Evolutionary conservation across 2,888 invertebrate genomes (phyloP).

Genomic region (Actias luna): DNA sequence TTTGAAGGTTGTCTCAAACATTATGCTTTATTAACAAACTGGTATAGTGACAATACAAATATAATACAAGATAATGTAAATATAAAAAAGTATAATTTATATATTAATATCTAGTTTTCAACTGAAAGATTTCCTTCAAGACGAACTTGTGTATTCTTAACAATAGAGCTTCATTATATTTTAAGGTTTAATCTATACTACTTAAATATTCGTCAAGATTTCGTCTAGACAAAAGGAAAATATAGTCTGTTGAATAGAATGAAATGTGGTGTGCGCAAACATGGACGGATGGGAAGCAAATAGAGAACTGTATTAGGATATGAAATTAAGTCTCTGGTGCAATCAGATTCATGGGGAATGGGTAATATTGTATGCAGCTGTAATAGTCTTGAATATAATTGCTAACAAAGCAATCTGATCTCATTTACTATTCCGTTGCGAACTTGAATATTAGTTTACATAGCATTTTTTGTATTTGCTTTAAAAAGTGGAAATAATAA

Average conservation of each 20-base stretch:
- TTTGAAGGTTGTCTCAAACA: background rate
- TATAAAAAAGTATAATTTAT: too few species aligned
- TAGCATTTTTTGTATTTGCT: background rate
- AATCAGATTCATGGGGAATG: conserved; percentile 57
- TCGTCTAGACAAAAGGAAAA: conserved; percentile 82
- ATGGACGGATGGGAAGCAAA: conserved; percentile 70
- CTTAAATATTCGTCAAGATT: conserved; percentile 79
- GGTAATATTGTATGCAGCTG: conserved; percentile 37
- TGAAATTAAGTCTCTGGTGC: conserved; percentile 75
- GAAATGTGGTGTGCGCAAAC: conserved; percentile 70
- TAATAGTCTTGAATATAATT: conserved; percentile 25
- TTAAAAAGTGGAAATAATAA: background rate
- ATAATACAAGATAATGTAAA: too few species aligned
- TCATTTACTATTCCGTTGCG: conserved; percentile 29
- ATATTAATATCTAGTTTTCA: background rate
- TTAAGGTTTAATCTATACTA: conserved; percentile 36
- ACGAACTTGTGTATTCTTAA: background rate
- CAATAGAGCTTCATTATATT: conserved; percentile 2
- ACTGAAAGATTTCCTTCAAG: background rate
- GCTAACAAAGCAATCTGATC: conserved; percentile 12
- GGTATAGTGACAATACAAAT: background rate
- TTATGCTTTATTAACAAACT: background rate
- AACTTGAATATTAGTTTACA: conserved; percentile 33
- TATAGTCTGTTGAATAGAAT: conserved; percentile 69
- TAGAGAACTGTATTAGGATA: conserved; percentile 70